Conservation (phyloP, 2,888 invertebrate species). For the Andrena haemorrhoa region DNA sequence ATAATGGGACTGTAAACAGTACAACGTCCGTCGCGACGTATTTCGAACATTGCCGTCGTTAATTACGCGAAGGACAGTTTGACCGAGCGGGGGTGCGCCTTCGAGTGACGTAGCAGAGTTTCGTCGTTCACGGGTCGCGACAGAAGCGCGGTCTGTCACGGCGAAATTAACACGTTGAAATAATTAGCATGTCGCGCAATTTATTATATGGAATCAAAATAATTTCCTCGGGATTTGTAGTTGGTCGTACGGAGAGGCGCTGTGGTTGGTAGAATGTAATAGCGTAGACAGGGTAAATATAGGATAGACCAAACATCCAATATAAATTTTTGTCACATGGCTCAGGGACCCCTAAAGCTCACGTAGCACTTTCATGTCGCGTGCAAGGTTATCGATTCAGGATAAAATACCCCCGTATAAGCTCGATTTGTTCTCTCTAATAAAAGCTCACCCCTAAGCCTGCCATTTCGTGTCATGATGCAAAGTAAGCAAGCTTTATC, state of each 20-base stretch:
- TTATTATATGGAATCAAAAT: slow-evolving; percentile 30
- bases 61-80: slow-evolving; percentile 7
- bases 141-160: slow-evolving; percentile 17
- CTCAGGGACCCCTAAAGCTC: no score
- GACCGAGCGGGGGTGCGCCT: not conserved
- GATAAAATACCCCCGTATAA: no score
- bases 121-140: not conserved
- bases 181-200: slow-evolving; percentile 44
- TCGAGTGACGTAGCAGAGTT: slow-evolving; percentile 13
- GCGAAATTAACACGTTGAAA: slow-evolving; percentile 45
- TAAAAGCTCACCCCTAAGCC: no score
- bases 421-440: no score
- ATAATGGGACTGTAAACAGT: not conserved
- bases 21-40: not conserved
- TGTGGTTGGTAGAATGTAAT: slow-evolving; percentile 4
- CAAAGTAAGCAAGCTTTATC: no score
- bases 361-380: no score
- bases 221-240: slow-evolving; percentile 27
- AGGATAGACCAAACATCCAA: no score
- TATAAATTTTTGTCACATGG: no score
- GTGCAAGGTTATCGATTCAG: no score
- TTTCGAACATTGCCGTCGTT: slow-evolving; percentile 12
- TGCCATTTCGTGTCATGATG: no score
- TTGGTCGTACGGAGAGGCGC: not conserved
- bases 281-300: no score